Conservation (phyloP, 2,113 vertebrate genomes). For the Ptilonorhynchus violaceus region DNA sequence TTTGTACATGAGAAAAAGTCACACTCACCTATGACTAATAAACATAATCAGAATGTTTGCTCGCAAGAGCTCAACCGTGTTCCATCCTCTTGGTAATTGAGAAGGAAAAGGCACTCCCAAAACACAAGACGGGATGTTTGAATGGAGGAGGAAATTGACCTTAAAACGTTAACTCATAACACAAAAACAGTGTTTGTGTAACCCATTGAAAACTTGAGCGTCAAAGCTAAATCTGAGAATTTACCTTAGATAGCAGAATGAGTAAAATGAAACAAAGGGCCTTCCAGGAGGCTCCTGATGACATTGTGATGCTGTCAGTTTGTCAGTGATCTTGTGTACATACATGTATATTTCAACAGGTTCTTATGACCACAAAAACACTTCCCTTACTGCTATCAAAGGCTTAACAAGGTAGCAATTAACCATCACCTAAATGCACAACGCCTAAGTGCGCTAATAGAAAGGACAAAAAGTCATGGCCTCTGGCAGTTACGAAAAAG, state of each 20-base stretch:
- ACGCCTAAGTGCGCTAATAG: neutral
- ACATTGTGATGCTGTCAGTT: neutral
- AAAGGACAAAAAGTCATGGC: neutral
- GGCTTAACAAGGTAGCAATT: neutral
- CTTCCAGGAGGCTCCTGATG: neutral
- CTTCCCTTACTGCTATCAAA: neutral
- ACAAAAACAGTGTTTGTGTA: neutral
- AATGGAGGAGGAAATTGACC: neutral
- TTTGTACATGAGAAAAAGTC: neutral
- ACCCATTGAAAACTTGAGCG: neutral
- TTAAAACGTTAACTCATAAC: neutral
- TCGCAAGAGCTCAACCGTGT: fast-evolving
- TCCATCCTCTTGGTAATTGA: neutral
- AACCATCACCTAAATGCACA: neutral
- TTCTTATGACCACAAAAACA: neutral
- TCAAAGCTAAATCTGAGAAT: neutral
- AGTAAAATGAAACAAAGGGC: neutral
- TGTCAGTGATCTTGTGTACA: neutral
- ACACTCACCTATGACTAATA: neutral
- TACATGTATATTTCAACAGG: fast-evolving
- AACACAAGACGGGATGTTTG: neutral
- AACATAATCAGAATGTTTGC: neutral
- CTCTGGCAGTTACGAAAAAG: neutral
- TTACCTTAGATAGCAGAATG: fast-evolving
- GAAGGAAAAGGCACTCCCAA: neutral